Evolutionary conservation across 1,140 invertebrate genomes (phyloP).

Genomic region (Triops longicaudatus): DNA sequence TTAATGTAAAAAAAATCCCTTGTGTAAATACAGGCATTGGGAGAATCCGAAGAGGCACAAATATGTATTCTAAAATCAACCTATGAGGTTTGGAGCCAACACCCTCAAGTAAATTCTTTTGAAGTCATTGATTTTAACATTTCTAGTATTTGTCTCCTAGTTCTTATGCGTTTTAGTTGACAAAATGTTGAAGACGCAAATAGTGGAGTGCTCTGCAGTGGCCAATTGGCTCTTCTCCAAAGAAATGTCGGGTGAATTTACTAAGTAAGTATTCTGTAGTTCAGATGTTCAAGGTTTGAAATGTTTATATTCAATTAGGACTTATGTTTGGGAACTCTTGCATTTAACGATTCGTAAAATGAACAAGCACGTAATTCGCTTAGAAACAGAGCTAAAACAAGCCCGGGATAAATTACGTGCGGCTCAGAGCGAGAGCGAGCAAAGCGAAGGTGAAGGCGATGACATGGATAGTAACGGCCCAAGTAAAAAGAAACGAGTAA

Average conservation of each 20-base stretch:
- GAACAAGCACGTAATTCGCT: slow-evolving; percentile 84
- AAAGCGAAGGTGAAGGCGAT: slow-evolving; percentile 55
- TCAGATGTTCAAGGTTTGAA: background rate
- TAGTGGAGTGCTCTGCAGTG: slow-evolving; percentile 91
- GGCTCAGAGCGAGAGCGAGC: slow-evolving; percentile 43
- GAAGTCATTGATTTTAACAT: background rate
- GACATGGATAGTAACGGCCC: slow-evolving; percentile 42
- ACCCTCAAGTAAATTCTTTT: slow-evolving; percentile 57
- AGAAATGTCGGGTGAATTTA: slow-evolving; percentile 89
- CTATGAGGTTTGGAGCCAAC: slow-evolving; percentile 86
- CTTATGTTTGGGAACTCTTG: slow-evolving; percentile 95
- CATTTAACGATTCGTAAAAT: slow-evolving; percentile 94
- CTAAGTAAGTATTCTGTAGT: slow-evolving; percentile 53
- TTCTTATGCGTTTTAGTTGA: slow-evolving; percentile 95
- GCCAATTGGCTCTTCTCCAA: slow-evolving; percentile 98
- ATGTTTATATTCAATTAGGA: slow-evolving; percentile 41
- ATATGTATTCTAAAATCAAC: slow-evolving; percentile 87
- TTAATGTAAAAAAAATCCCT: background rate
- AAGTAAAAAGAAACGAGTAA: background rate
- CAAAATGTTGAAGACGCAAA: slow-evolving; percentile 94
- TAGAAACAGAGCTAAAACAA: slow-evolving; percentile 74
- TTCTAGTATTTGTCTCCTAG: slow-evolving; percentile 39
- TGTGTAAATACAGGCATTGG: slow-evolving; percentile 54
- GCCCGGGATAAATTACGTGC: slow-evolving; percentile 71
- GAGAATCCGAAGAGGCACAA: slow-evolving; percentile 90